Evolutionary conservation across 2,113 vertebrate genomes (phyloP).

Genomic region (Passer montanus): DNA sequence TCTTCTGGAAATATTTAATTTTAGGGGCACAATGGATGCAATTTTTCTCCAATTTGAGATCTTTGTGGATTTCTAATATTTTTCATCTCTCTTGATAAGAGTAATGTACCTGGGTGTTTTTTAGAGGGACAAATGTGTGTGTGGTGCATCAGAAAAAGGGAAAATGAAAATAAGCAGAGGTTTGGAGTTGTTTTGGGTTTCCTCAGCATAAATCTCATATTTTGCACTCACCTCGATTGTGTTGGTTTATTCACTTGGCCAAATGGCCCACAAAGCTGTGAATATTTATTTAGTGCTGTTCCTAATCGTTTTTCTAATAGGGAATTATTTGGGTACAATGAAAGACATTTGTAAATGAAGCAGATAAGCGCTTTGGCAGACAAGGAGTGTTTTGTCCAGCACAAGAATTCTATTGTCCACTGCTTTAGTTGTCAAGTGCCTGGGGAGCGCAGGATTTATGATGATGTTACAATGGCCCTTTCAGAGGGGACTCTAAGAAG

Average conservation of each 20-base stretch:
- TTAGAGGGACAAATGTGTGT: neutral
- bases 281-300: constrained; percentile 89
- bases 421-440: constrained; percentile 87
- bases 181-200: neutral
- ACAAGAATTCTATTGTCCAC: constrained; percentile 90
- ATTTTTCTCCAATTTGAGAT: neutral
- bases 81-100: neutral
- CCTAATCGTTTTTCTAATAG: constrained; percentile 81
- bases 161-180: neutral
- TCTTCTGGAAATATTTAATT: neutral
- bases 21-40: neutral
- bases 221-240: constrained; percentile 39
- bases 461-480: constrained; percentile 90
- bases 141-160: neutral
- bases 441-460: constrained; percentile 90
- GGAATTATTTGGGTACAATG: constrained; percentile 87
- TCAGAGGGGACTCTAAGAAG: constrained; percentile 82
- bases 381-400: constrained; percentile 91
- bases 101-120: neutral
- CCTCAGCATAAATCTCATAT: neutral
- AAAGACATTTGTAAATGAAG: constrained; percentile 96
- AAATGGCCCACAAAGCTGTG: constrained; percentile 75
- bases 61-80: neutral
- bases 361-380: constrained; percentile 88
- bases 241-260: constrained; percentile 70